Evolutionary conservation across 1,140 invertebrate species (phyloP).

Genomic region (Chionoecetes opilio): DNA sequence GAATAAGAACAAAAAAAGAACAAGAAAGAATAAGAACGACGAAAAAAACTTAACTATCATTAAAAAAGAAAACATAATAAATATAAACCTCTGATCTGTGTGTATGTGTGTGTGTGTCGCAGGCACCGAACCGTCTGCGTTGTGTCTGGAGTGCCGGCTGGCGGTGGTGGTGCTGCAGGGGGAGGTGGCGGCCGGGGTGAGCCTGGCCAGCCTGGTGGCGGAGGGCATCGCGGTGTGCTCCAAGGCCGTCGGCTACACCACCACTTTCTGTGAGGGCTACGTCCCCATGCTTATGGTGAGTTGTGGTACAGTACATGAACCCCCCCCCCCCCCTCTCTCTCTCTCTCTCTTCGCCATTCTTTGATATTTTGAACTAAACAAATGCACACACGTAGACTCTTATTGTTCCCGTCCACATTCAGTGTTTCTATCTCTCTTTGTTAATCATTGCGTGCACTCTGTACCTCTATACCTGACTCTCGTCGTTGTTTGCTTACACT

Average conservation of each 20-base stretch:
- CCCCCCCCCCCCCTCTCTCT: not conserved
- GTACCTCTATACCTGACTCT: not conserved
- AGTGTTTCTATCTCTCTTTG: not conserved
- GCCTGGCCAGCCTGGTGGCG: not conserved
- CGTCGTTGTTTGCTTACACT: too few relatives aligned
- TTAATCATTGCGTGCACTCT: not conserved
- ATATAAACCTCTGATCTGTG: not conserved
- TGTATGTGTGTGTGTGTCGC: not conserved
- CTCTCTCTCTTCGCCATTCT: too few relatives aligned
- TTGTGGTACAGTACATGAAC: not conserved
- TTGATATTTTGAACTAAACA: too few relatives aligned
- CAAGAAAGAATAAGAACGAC: not conserved
- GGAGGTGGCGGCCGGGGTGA: not conserved
- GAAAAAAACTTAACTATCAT: not conserved
- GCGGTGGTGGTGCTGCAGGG: constrained; percentile 39
- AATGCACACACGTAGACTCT: too few relatives aligned
- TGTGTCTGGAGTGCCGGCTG: constrained; percentile 60
- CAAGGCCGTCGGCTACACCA: not conserved
- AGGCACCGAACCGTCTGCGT: not conserved
- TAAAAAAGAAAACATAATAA: not conserved
- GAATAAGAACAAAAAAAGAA: not conserved
- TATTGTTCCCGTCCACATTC: not conserved
- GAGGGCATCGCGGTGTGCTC: constrained; percentile 52
- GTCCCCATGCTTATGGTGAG: constrained; percentile 45
- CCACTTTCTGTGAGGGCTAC: constrained; percentile 47